A percentile compares a stretch with the other conserved stretches of the same genome.
Conservation (phyloP, 2,797 vertebrate genomes). For the Fistularia tabacaria region DNA sequence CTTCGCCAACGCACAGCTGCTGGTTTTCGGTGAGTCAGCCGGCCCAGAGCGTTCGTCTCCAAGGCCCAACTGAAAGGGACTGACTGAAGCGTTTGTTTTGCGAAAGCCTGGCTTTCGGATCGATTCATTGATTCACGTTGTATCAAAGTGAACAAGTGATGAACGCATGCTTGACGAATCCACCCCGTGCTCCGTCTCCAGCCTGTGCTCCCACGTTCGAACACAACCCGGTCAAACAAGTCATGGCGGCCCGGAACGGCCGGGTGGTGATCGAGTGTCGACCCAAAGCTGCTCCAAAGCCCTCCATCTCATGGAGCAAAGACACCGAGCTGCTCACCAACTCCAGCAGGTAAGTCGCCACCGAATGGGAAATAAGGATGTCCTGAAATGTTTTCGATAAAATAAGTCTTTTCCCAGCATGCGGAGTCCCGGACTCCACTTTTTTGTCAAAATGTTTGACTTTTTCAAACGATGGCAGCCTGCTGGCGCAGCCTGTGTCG, state of each 20-base stretch:
- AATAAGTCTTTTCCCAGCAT: too few relatives aligned
- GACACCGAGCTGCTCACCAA: slow-evolving; percentile 91
- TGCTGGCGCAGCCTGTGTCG: too few relatives aligned
- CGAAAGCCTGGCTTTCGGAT: not conserved
- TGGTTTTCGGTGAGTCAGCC: slow-evolving; percentile 85
- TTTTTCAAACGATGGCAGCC: too few relatives aligned
- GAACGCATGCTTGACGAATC: slow-evolving; percentile 29
- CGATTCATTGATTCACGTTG: not conserved
- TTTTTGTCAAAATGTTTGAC: too few relatives aligned
- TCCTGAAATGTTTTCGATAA: too few relatives aligned
- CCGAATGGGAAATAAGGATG: too few relatives aligned
- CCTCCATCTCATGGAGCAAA: slow-evolving; percentile 90
- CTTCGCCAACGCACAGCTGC: slow-evolving; percentile 90
- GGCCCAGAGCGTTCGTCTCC: too few relatives aligned
- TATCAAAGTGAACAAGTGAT: not conserved
- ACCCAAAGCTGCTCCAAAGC: slow-evolving; percentile 91
- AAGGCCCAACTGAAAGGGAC: too few relatives aligned
- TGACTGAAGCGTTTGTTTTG: too few relatives aligned
- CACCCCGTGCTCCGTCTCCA: slow-evolving; percentile 40
- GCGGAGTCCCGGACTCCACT: too few relatives aligned
- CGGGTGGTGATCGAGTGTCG: slow-evolving; percentile 90
- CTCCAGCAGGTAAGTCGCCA: slow-evolving; percentile 78
- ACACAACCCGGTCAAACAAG: slow-evolving; percentile 85
- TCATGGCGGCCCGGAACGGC: slow-evolving; percentile 85
- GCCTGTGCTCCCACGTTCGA: slow-evolving; percentile 90